These are phyloP conservation scores for Sebastes taczanowskii DNA, from an alignment of 2,797 vertebrate species.

Conservation along the genomic window DNA sequence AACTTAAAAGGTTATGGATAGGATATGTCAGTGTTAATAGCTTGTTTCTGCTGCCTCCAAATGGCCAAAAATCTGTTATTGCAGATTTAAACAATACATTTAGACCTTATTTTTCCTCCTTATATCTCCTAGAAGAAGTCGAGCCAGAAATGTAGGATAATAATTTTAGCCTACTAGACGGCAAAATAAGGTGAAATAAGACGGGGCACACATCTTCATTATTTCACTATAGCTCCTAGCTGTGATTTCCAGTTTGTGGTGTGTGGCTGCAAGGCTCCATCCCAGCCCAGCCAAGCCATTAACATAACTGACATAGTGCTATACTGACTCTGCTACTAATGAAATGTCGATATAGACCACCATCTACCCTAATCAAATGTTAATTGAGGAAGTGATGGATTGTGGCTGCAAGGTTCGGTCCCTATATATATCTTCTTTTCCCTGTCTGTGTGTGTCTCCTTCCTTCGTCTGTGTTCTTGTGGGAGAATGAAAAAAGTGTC, in stretches of 20 bases:
- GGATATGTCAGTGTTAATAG: not conserved
- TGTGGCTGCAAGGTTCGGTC: conserved; percentile 16
- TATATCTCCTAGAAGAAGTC: not conserved
- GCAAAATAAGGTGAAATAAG: not conserved
- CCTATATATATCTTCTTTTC: not conserved
- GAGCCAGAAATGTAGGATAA: not conserved
- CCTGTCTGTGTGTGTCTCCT: not conserved
- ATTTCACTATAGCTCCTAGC: conserved; percentile 7
- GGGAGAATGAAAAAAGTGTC: not conserved
- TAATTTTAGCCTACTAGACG: not conserved
- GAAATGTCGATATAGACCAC: conserved; percentile 71
- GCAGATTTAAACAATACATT: not conserved
- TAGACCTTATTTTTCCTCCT: not conserved
- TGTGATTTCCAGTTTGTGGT: conserved; percentile 29
- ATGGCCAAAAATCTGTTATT: not conserved
- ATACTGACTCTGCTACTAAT: conserved; percentile 65
- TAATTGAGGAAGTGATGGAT: conserved; percentile 74
- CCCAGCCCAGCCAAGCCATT: conserved; percentile 49
- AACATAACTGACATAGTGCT: conserved; percentile 60
- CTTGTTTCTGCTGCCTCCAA: not conserved
- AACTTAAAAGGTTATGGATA: not conserved
- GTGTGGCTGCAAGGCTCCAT: conserved; percentile 41
- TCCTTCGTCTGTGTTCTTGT: not conserved
- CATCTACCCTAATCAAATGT: conserved; percentile 67
- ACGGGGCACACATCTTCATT: conserved; percentile 38